phyloP scores from a whole-genome alignment of 2,888 invertebrate genomes.

The Abscondita cerata region DNA sequence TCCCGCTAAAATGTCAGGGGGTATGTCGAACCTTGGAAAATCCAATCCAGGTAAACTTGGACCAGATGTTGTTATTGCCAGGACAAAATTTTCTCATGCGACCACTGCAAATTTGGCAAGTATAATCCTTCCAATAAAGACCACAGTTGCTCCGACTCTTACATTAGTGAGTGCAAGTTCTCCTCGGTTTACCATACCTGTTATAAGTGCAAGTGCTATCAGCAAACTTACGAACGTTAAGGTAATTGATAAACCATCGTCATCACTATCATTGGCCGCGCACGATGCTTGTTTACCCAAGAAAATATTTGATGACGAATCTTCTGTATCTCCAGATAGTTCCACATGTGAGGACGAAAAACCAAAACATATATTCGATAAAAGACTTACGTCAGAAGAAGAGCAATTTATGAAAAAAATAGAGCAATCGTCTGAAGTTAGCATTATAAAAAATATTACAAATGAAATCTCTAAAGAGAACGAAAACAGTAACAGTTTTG shows the following conservation, averaged over 20 bases:
- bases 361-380: conserved; percentile 49
- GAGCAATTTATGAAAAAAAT: conserved; percentile 36
- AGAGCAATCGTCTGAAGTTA: conserved; percentile 23
- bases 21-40: conserved; percentile 19
- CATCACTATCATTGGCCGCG: conserved; percentile 62
- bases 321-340: conserved; percentile 66
- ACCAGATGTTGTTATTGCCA: conserved; percentile 46
- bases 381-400: conserved; percentile 47
- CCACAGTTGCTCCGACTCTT: conserved; percentile 52
- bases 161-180: conserved; percentile 56
- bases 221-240: conserved; percentile 56
- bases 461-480: conserved; percentile 16
- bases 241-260: conserved; percentile 59
- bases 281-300: conserved; percentile 69
- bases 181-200: conserved; percentile 56
- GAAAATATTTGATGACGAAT: conserved; percentile 72
- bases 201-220: conserved; percentile 58
- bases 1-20: conserved; percentile 25
- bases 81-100: conserved; percentile 49
- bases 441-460: conserved; percentile 18
- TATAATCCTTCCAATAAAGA: conserved; percentile 51
- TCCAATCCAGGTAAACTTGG: conserved; percentile 36
- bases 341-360: conserved; percentile 58
- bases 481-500: not conserved
- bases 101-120: conserved; percentile 46